phyloP scores from a whole-genome alignment of 1,140 invertebrate species.

The Sitobion miscanthi region DNA sequence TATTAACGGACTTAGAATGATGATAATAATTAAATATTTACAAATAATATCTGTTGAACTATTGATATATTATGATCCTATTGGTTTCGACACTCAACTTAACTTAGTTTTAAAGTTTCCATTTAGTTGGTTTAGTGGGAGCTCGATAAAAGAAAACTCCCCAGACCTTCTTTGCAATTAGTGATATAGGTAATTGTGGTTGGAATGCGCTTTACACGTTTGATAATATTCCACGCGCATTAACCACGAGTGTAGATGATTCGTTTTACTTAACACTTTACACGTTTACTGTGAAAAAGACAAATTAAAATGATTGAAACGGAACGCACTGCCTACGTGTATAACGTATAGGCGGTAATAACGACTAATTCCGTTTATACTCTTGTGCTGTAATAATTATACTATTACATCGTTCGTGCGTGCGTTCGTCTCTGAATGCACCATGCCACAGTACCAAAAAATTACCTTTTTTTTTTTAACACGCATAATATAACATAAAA shows the following conservation, averaged over 20 bases:
- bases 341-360: background rate
- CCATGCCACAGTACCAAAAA: background rate
- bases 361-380: background rate
- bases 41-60: too few species aligned
- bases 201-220: background rate
- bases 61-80: too few species aligned
- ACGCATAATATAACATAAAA: background rate
- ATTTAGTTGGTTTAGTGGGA: too few species aligned
- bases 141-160: too few species aligned
- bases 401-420: background rate
- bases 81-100: too few species aligned
- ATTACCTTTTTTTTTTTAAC: background rate
- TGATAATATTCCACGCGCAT: background rate
- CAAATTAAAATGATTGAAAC: slow-evolving; percentile 10
- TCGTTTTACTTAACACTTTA: background rate
- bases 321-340: background rate
- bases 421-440: background rate
- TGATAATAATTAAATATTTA: too few species aligned
- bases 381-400: background rate
- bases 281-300: background rate
- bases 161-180: too few species aligned
- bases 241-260: background rate
- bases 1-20: too few species aligned
- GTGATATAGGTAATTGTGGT: background rate
- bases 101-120: too few species aligned